phyloP scores from a whole-genome alignment of 2,113 vertebrate genomes.

The Labrus mixtus region DNA sequence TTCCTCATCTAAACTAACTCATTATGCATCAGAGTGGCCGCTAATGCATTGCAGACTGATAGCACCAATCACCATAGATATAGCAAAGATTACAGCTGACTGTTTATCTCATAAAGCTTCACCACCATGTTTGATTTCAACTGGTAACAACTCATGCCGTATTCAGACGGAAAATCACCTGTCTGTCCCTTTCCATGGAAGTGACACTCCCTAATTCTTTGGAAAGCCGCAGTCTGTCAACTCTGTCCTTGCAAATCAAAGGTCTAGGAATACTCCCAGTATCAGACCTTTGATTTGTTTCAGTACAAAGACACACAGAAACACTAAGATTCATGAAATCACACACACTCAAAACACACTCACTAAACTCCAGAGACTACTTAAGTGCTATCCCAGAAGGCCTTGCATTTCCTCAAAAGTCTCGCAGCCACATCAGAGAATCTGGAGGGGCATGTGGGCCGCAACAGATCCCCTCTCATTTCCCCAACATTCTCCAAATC shows the following conservation, averaged over 20 bases:
- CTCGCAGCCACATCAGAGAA: slow-evolving; percentile 78
- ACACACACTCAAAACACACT: slow-evolving; percentile 50
- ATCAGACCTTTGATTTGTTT: no score
- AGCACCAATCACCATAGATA: slow-evolving; percentile 31
- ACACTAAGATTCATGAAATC: slow-evolving; percentile 17
- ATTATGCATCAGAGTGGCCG: slow-evolving; percentile 40
- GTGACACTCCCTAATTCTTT: slow-evolving; percentile 48
- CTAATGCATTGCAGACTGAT: slow-evolving; percentile 46
- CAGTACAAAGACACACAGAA: no score
- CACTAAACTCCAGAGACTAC: slow-evolving; percentile 54
- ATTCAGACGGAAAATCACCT: no score
- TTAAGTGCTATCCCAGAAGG: slow-evolving; percentile 70
- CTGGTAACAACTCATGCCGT: slow-evolving; percentile 66
- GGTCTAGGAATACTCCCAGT: slow-evolving; percentile 24
- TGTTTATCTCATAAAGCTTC: slow-evolving; percentile 49
- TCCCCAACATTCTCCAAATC: slow-evolving; percentile 66
- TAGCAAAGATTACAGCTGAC: slow-evolving; percentile 54
- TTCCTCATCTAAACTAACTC: slow-evolving; percentile 51
- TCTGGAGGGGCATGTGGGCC: slow-evolving; percentile 70
- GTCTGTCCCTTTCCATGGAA: no score
- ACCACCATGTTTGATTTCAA: slow-evolving; percentile 67
- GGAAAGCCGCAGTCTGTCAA: slow-evolving; percentile 38
- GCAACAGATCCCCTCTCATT: slow-evolving; percentile 77
- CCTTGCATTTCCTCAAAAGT: slow-evolving; percentile 71
- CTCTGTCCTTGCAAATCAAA: slow-evolving; percentile 61